Evolutionary conservation across 2,888 invertebrate species (phyloP), one percentile per base, ranked within the genome.

Genomic region (Seira sanloemensis): DNA sequence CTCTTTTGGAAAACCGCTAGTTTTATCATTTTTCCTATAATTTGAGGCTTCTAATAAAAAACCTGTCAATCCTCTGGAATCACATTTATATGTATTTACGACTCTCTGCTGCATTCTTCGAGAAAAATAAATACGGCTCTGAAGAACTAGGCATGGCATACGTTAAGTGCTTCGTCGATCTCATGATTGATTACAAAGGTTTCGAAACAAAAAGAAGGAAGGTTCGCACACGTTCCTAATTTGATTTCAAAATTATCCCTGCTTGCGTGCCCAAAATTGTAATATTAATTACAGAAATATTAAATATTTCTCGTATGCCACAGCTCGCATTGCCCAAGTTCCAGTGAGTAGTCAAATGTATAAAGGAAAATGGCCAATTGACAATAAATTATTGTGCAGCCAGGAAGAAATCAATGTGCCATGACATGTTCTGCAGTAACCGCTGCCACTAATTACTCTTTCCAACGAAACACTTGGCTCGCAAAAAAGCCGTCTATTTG

Each of bases 61-160:
- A 37, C 69, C 72, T 78, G 78, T 78, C 78, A 78, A 78, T 78
- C 78, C 62, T 54, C 24, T 23, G 69, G 69, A 78, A 24, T 72
- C 78, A 72, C 78, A 72, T 71, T 78, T 78, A 78, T 78, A 16
- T 69, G n/a, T n/a, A n/a, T n/a, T n/a, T n/a, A n/a, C n/a, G n/a
- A 37, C 12, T 37, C 37, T 37, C 37, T 12, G 7, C 5, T 37
- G 37, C 37, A 9, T 37, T 37, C 37, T 37, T 12, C 37, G 7
- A 37, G 37, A 37, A 12, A 37, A 37, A 37, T 37, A 37, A 37
- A 37, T 9, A n/a, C n/a, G n/a, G n/a, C n/a, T n/a, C n/a, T n/a
- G n/a, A n/a, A n/a, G n/a, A n/a, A n/a, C n/a, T n/a, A n/a, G n/a
- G n/a, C n/a, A n/a, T n/a, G n/a, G n/a, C n/a, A n/a, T n/a, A n/a